Evolutionary conservation across 2,797 vertebrate genomes (phyloP), one percentile per base, ranked within the genome.

Genomic region (Brotula barbata): DNA sequence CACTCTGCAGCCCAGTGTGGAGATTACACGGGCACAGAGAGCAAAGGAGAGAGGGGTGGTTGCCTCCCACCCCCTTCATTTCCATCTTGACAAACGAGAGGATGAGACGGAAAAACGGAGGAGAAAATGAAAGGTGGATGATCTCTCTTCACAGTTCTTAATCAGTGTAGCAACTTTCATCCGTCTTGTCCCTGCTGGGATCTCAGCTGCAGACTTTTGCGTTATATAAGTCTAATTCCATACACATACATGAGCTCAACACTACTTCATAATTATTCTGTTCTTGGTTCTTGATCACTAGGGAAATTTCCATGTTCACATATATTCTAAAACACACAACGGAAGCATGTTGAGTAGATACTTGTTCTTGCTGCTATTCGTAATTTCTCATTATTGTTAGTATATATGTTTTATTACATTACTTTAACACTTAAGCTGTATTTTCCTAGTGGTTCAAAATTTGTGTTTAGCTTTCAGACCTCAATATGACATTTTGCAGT

Each of bases 1-100:
- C 82, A 86, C 85, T 85, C 83, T 80, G 83, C 83, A 85, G 85
- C 87, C 82, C 85, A 85, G 80, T 81, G 69, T 76, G 73, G 81
- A 87, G 88, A 90, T 88, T 85, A 86, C 77, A 80, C 69, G 79
- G 75, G 73, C 78, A 84, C 73, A 64, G 43, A 82, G 78, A 82
- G 78, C 75, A 71, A 73, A 80, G 68, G 80, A 73, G 71, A 58
- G 73, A 62, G 70, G 64, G 64, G 50, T 46, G 64, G 47, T 72
- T 74, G 74, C 57, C 36, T n/a, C 4, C 43, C 33, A 10, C 48
- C 33, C 58, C 49, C 50, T 34, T 79, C 65, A 76, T 81, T 80
- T 83, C 58, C 60, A 86, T 73, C 66, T 72, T 64, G 74, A 76
- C 74, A 86, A 81, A 83, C 81, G 72, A 82, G 71, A 73, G 74